phyloP scores from a whole-genome alignment of 2,797 vertebrate genomes.

The Cossypha heuglini region DNA sequence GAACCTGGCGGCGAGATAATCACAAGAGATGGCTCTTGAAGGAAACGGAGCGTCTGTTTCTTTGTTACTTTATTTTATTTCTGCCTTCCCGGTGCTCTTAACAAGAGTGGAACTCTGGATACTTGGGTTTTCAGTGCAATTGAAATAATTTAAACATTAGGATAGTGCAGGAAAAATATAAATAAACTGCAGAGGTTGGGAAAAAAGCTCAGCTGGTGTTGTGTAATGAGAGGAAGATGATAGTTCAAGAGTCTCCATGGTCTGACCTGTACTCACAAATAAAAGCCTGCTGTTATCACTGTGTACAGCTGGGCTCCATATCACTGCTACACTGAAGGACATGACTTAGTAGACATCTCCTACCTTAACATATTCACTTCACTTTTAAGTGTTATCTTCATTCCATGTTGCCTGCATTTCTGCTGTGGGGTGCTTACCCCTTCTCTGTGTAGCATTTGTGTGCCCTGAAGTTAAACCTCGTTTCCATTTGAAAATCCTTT shows the following conservation, averaged over 20 bases:
- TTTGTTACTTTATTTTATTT: background rate
- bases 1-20: background rate
- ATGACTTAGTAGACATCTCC: background rate
- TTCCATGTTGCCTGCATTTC: background rate
- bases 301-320: too few species aligned
- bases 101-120: background rate
- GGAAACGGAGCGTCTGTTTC: background rate
- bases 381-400: background rate
- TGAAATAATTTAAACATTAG: background rate
- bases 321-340: rapidly evolving
- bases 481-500: background rate
- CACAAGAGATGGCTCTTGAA: background rate
- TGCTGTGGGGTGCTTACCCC: background rate
- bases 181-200: background rate
- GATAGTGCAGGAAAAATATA: background rate
- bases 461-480: background rate
- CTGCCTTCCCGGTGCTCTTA: background rate
- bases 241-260: background rate
- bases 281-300: background rate
- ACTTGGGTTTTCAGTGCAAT: background rate
- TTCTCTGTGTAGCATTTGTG: rapidly evolving
- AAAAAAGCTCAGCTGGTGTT: background rate
- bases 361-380: background rate
- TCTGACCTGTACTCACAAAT: background rate
- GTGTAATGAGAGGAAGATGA: background rate